Conservation (phyloP, 1,140 invertebrate species). For the Episyrphus balteatus region DNA sequence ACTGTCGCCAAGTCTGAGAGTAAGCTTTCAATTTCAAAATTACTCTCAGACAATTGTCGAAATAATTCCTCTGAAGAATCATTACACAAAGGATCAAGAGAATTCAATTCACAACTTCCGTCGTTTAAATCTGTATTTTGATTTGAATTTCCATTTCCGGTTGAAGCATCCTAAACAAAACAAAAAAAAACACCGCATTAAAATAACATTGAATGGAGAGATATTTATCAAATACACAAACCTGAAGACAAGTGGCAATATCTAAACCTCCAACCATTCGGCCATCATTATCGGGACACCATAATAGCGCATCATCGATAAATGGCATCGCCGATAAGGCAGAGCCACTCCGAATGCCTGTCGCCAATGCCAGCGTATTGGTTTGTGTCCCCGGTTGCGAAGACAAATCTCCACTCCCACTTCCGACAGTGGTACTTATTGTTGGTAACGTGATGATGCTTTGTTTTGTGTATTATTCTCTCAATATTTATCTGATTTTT, state of each 20-base stretch:
- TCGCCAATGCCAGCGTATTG: constrained; percentile 43
- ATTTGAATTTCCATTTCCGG: not conserved
- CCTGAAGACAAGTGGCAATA: constrained; percentile 74
- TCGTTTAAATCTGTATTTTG: not conserved
- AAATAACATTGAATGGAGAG: not conserved
- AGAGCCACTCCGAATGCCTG: constrained; percentile 49
- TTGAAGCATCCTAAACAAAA: not conserved
- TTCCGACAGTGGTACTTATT: too few relatives aligned
- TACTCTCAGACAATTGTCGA: constrained; percentile 33
- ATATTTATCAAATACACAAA: constrained; percentile 37
- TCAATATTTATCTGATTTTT: too few relatives aligned
- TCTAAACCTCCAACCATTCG: constrained; percentile 67
- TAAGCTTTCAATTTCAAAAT: constrained; percentile 43
- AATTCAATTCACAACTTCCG: constrained; percentile 16
- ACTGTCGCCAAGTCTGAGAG: constrained; percentile 41
- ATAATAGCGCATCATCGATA: constrained; percentile 84
- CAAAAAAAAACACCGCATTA: not conserved
- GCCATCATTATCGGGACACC: constrained; percentile 83
- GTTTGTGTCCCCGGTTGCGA: constrained; percentile 6
- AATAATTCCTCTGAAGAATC: constrained; percentile 36
- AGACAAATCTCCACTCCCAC: too few relatives aligned
- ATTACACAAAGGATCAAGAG: constrained; percentile 30
- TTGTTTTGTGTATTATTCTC: too few relatives aligned
- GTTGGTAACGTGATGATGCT: too few relatives aligned
- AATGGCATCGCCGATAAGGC: constrained; percentile 75